Percentiles rank a stretch among this genome's conserved stretches.
phyloP scores from a whole-genome alignment of 2,113 vertebrate genomes.

The Casuarius casuarius region DNA sequence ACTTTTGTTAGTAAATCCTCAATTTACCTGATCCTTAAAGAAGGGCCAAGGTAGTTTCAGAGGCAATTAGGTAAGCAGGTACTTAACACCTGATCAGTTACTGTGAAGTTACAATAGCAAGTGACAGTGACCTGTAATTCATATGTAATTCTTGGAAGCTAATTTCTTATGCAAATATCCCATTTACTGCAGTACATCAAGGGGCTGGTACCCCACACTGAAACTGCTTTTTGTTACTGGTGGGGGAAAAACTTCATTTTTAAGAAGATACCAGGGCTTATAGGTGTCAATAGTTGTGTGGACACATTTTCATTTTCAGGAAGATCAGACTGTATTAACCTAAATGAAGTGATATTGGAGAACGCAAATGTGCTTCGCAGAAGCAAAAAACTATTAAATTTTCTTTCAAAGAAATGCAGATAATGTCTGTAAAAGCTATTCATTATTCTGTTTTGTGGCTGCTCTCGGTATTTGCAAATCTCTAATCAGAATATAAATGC shows the following conservation, averaged over 20 bases:
- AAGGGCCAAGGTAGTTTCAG: constrained; percentile 68
- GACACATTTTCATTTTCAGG: constrained; percentile 15
- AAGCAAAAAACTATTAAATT: constrained; percentile 49
- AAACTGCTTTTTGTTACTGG: constrained; percentile 32
- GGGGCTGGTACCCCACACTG: constrained; percentile 16
- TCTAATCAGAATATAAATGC: background rate
- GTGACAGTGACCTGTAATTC: constrained; percentile 64
- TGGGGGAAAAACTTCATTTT: background rate
- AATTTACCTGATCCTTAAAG: constrained; percentile 72
- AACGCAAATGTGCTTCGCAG: constrained; percentile 39
- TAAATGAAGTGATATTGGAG: constrained; percentile 40
- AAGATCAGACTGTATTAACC: background rate
- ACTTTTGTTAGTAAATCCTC: constrained; percentile 63
- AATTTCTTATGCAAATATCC: constrained; percentile 79
- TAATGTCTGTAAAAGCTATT: constrained; percentile 34
- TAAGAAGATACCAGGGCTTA: constrained; percentile 15
- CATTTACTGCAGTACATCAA: constrained; percentile 23
- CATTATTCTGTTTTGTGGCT: background rate
- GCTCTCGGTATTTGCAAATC: constrained; percentile 6
- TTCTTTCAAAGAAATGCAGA: constrained; percentile 60
- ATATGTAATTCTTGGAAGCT: constrained; percentile 74
- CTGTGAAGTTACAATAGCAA: constrained; percentile 61
- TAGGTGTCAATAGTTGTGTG: constrained; percentile 18
- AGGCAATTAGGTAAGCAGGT: constrained; percentile 76
- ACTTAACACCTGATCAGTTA: constrained; percentile 77